phyloP scores from a whole-genome alignment of 2,888 invertebrate species.

The Amphipyra berbera region DNA sequence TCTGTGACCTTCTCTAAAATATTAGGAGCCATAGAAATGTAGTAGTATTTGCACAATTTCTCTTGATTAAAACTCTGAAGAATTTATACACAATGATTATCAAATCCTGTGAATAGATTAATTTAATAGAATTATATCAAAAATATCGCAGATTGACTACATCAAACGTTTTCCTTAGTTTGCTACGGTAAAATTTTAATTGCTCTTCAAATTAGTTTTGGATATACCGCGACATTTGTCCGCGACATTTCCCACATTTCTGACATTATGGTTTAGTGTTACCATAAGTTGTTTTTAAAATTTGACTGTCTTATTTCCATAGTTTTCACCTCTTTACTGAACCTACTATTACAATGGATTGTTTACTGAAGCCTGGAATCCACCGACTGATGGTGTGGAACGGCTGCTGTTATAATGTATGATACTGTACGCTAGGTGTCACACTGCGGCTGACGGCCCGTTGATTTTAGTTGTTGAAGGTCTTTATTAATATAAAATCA shows the following conservation, averaged over 20 bases:
- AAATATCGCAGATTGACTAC: constrained; percentile 31
- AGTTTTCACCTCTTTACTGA: too few relatives aligned
- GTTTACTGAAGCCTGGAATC: too few relatives aligned
- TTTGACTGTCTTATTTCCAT: too few relatives aligned
- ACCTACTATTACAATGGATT: too few relatives aligned
- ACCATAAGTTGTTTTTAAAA: background rate
- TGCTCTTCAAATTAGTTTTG: constrained; percentile 26
- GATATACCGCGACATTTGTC: constrained; percentile 49
- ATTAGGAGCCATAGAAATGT: constrained; percentile 11
- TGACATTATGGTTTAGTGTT: constrained; percentile 29
- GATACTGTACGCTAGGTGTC: too few relatives aligned
- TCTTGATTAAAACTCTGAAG: constrained; percentile 19
- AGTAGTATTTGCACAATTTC: background rate
- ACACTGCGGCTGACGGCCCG: too few relatives aligned
- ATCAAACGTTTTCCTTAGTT: constrained; percentile 19
- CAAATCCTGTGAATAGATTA: background rate
- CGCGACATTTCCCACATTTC: constrained; percentile 9
- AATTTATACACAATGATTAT: constrained; percentile 15
- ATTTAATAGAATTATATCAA: constrained; percentile 13
- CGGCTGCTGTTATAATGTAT: too few relatives aligned
- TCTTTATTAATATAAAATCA: too few relatives aligned
- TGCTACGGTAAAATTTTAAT: constrained; percentile 35
- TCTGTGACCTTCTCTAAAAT: background rate
- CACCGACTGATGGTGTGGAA: too few relatives aligned
- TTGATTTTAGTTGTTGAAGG: too few relatives aligned